A percentile compares a stretch with the other conserved stretches of the same genome.
Evolutionary conservation across 2,888 invertebrate genomes (phyloP).

Genomic region (Pomacea canaliculata): DNA sequence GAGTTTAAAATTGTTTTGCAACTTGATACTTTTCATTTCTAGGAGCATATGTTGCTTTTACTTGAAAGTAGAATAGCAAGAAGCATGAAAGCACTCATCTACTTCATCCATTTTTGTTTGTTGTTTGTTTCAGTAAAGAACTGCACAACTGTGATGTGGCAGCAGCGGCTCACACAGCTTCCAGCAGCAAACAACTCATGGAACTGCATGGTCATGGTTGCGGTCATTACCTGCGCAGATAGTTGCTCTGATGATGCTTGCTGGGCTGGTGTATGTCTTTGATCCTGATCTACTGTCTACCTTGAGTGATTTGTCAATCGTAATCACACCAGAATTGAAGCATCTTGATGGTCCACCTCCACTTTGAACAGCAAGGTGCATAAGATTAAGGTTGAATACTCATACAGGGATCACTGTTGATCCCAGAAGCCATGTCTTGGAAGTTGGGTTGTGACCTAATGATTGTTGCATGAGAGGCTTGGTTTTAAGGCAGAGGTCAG

Average conservation of each 20-base stretch:
- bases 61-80: too few relatives aligned
- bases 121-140: background rate
- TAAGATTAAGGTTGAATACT: background rate
- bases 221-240: conserved; percentile 52
- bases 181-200: background rate
- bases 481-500: too few relatives aligned
- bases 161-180: background rate
- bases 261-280: conserved; percentile 54
- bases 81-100: too few relatives aligned
- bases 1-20: too few relatives aligned
- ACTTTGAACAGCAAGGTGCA: conserved; percentile 65
- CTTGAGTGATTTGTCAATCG: conserved; percentile 81
- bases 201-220: conserved; percentile 39
- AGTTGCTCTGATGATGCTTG: conserved; percentile 50
- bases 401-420: background rate
- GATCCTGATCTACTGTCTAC: conserved; percentile 53
- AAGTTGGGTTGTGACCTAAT: too few relatives aligned
- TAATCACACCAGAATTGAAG: conserved; percentile 83
- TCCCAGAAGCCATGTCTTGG: too few relatives aligned
- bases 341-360: conserved; percentile 88
- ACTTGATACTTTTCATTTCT: too few relatives aligned
- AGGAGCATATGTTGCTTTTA: too few relatives aligned
- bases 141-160: background rate
- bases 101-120: background rate
- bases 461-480: too few relatives aligned